Conservation (phyloP, 2,888 invertebrate species). For the Mamestra brassicae region DNA sequence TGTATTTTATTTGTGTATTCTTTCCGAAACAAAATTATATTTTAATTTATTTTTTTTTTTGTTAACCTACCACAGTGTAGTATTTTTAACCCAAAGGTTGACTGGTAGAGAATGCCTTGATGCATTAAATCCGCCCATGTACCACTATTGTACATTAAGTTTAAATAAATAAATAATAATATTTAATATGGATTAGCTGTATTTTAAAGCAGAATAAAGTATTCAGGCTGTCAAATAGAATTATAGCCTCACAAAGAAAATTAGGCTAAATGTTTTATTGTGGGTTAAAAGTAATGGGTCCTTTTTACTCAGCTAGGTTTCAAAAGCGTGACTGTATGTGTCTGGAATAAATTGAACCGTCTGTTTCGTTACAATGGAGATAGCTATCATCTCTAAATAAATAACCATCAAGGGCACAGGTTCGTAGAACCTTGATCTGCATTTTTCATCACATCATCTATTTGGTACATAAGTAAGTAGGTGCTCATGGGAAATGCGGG, state of each 20-base stretch:
- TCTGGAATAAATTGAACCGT: too few species aligned
- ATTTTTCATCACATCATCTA: not conserved
- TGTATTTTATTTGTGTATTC: too few species aligned
- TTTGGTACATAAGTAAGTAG: not conserved
- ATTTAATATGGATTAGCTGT: too few species aligned
- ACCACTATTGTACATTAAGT: too few species aligned
- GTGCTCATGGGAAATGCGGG: not conserved
- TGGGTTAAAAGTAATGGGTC: not conserved
- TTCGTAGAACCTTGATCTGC: not conserved
- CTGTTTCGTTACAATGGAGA: not conserved
- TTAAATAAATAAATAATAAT: too few species aligned
- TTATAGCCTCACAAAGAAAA: not conserved
- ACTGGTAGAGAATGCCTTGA: too few species aligned
- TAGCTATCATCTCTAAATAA: slow-evolving; percentile 5
- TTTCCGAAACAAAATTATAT: too few species aligned
- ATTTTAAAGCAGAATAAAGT: too few species aligned
- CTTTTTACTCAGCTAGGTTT: not conserved
- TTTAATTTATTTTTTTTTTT: too few species aligned
- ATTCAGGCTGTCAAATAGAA: not conserved
- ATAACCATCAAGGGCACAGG: not conserved
- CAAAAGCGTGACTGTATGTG: not conserved
- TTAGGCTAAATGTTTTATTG: not conserved
- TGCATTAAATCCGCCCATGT: too few species aligned
- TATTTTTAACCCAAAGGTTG: too few species aligned
- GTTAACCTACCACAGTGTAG: too few species aligned